A percentile compares a stretch with the other conserved stretches of the same genome.
Evolutionary conservation across 2,113 vertebrate species (phyloP).

Genomic region (Cynoglossus semilaevis): DNA sequence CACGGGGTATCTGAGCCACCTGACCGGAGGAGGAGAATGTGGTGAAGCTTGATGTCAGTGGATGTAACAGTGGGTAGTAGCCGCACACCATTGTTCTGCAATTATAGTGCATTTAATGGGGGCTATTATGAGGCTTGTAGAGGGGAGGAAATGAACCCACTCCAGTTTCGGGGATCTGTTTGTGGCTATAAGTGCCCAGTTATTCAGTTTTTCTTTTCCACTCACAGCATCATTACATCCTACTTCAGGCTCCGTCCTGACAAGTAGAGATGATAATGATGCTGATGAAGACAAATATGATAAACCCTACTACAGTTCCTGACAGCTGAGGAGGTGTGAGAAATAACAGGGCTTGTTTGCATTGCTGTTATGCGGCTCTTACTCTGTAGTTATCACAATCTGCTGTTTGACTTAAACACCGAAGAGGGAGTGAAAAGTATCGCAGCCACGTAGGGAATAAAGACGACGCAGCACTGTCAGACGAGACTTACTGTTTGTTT

Average conservation of each 20-base stretch:
- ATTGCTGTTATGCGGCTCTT: slow-evolving; percentile 35
- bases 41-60: neutral
- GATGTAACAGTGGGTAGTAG: slow-evolving; percentile 27
- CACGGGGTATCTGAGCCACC: slow-evolving; percentile 17
- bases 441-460: slow-evolving; percentile 30
- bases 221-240: slow-evolving; percentile 42
- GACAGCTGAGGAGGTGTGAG: slow-evolving; percentile 29
- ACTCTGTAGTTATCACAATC: slow-evolving; percentile 55
- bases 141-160: slow-evolving; percentile 42
- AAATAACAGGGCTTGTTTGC: slow-evolving; percentile 17
- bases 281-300: slow-evolving; percentile 45
- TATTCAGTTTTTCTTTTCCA: slow-evolving; percentile 21
- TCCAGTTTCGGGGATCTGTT: slow-evolving; percentile 36
- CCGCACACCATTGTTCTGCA: slow-evolving; percentile 45
- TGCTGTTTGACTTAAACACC: slow-evolving; percentile 23
- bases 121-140: slow-evolving; percentile 44
- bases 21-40: slow-evolving; percentile 28
- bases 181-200: slow-evolving; percentile 31
- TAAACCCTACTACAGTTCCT: slow-evolving; percentile 19
- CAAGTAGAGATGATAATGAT: slow-evolving; percentile 28
- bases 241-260: slow-evolving; percentile 36
- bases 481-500: slow-evolving; percentile 16
- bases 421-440: slow-evolving; percentile 16
- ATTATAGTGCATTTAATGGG: slow-evolving; percentile 47
- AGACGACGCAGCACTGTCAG: slow-evolving; percentile 14